Percentiles rank a stretch among this genome's conserved stretches.
These are phyloP conservation scores for Octomys mimax DNA, from an alignment of 2,797 vertebrate genomes.

Conservation along the genomic window DNA sequence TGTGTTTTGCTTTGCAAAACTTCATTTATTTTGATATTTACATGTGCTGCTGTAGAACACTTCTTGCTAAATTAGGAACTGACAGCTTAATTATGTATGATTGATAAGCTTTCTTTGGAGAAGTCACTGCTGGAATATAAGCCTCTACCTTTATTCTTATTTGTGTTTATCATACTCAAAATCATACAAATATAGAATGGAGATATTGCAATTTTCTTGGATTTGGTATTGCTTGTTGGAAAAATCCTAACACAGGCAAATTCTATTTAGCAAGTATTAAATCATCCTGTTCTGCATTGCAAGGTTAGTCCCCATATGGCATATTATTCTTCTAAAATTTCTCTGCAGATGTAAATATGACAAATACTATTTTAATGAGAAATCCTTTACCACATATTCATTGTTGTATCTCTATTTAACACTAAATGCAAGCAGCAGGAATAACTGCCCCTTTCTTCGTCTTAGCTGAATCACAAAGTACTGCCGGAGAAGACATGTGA, in stretches of 20 bases:
- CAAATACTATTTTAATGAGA: conserved; percentile 52
- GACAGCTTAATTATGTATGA: conserved; percentile 86
- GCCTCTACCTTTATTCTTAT: conserved; percentile 52
- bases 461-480: background rate
- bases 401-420: background rate
- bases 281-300: conserved; percentile 8
- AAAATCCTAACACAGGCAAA: conserved; percentile 41
- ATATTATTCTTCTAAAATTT: conserved; percentile 46
- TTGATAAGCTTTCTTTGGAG: conserved; percentile 84
- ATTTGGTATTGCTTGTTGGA: conserved; percentile 17
- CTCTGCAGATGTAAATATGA: conserved; percentile 30
- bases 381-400: conserved; percentile 3
- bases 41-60: conserved; percentile 77
- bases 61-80: conserved; percentile 84
- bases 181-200: conserved; percentile 51
- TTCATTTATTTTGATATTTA: conserved; percentile 84
- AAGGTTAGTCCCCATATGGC: background rate
- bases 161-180: conserved; percentile 27
- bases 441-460: background rate
- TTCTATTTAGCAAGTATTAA: conserved; percentile 49
- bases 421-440: background rate
- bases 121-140: conserved; percentile 78
- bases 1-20: conserved; percentile 56
- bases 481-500: background rate
- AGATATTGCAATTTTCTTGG: conserved; percentile 26